Percentiles rank a stretch among this genome's conserved stretches.
phyloP scores from a whole-genome alignment of 2,113 vertebrate genomes.

The Accipiter cooperii region DNA sequence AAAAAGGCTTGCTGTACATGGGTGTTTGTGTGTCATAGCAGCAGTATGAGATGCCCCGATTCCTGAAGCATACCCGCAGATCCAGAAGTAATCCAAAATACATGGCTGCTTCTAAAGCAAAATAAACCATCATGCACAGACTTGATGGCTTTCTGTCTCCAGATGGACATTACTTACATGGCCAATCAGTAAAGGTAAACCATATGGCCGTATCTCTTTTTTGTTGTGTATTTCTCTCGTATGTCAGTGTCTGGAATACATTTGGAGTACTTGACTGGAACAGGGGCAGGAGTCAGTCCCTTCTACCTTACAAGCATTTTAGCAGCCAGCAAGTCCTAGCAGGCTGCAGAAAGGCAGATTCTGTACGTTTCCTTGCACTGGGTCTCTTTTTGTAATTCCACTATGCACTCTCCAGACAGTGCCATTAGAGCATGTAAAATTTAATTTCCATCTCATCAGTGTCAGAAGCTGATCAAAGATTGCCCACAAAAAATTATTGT shows the following conservation, averaged over 20 bases:
- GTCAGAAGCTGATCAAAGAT: slow-evolving; percentile 62
- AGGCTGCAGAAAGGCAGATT: not conserved
- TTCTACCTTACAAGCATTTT: not conserved
- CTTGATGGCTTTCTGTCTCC: not conserved
- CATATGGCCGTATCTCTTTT: not conserved
- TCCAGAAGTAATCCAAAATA: not conserved
- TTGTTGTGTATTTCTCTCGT: not conserved
- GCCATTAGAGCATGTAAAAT: slow-evolving; percentile 65
- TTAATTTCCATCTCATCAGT: slow-evolving; percentile 64
- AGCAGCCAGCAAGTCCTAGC: not conserved
- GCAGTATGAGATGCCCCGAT: not conserved
- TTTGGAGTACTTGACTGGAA: not conserved
- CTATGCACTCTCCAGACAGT: not conserved
- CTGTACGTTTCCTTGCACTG: not conserved
- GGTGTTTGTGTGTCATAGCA: not conserved
- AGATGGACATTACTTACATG: slow-evolving; percentile 3
- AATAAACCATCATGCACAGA: not conserved
- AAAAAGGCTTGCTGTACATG: not conserved
- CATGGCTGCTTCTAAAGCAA: not conserved
- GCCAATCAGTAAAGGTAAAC: not conserved
- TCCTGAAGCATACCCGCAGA: not conserved
- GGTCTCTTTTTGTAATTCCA: slow-evolving; percentile 8
- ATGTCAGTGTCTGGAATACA: not conserved
- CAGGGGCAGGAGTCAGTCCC: not conserved
- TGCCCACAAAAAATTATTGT: slow-evolving; percentile 36